A percentile compares a stretch with the other conserved stretches of the same genome.
Conservation (phyloP, 2,113 vertebrate genomes). For the Rhinopomastus cyanomelas region DNA sequence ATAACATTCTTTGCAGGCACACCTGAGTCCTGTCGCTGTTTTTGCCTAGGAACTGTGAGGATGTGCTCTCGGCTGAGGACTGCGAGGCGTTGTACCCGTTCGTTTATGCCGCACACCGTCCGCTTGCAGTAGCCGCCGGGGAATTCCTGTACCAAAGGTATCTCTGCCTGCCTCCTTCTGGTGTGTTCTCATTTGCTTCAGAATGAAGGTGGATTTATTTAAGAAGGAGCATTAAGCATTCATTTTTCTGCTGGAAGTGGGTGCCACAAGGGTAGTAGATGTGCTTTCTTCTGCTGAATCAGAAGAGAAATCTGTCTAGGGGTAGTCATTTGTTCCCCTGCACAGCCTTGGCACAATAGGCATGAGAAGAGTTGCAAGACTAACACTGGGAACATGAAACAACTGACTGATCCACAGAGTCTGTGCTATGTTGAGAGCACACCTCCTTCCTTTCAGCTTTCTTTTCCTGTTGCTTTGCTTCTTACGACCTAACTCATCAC, state of each 20-base stretch:
- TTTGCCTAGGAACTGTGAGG: constrained; percentile 79
- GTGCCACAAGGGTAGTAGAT: not conserved
- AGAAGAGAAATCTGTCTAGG: not conserved
- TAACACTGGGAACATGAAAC: not conserved
- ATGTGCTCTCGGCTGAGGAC: constrained; percentile 78
- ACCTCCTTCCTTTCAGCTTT: not conserved
- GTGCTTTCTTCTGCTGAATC: not conserved
- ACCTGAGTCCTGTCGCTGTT: not conserved
- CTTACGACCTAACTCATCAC: constrained; percentile 26
- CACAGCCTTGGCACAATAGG: not conserved
- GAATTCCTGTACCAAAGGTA: constrained; percentile 88
- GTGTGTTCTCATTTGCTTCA: not conserved
- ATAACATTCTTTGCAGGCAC: not conserved
- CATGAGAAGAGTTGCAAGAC: not conserved
- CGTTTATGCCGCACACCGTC: constrained; percentile 86
- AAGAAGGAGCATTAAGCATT: not conserved
- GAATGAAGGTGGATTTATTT: constrained; percentile 27
- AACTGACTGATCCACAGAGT: not conserved
- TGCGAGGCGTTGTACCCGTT: constrained; percentile 82
- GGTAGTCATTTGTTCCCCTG: not conserved
- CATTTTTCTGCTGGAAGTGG: not conserved
- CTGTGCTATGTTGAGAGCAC: not conserved
- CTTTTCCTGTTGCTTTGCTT: not conserved
- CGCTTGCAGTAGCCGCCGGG: constrained; percentile 84
- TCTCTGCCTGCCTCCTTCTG: constrained; percentile 14